Percentiles rank a stretch among this genome's conserved stretches.
Evolutionary conservation across 1,140 invertebrate species (phyloP).

Genomic region (Diorhabda elongata): DNA sequence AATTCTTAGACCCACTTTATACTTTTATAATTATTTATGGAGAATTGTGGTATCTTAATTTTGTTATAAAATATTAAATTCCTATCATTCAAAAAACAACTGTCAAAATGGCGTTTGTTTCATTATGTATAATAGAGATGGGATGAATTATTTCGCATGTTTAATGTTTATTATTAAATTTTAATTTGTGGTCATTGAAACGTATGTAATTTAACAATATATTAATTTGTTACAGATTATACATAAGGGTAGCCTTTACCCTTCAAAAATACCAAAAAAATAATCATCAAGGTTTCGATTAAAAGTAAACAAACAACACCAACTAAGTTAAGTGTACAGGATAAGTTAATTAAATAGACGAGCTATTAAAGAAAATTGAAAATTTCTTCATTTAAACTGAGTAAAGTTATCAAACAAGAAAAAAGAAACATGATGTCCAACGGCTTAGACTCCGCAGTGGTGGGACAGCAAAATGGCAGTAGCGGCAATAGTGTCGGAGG

Average conservation of each 20-base stretch:
- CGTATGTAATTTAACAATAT: neutral
- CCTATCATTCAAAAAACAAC: too few relatives aligned
- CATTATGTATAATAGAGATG: too few relatives aligned
- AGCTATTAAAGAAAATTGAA: constrained; percentile 32
- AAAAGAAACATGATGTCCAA: constrained; percentile 72
- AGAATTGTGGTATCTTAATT: too few relatives aligned
- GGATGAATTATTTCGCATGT: too few relatives aligned
- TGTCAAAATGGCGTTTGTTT: too few relatives aligned
- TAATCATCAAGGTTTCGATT: neutral
- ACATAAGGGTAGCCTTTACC: neutral
- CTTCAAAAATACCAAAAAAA: neutral
- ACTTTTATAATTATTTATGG: too few relatives aligned
- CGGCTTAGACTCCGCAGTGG: constrained; percentile 64
- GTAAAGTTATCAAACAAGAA: constrained; percentile 23
- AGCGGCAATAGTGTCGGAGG: constrained; percentile 62
- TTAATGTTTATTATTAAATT: too few relatives aligned
- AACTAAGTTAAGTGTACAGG: constrained; percentile 21
- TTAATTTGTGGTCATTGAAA: too few relatives aligned
- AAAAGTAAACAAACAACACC: constrained; percentile 17
- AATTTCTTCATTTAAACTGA: constrained; percentile 36
- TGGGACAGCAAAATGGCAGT: constrained; percentile 66
- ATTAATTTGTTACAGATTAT: neutral
- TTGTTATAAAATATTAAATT: too few relatives aligned
- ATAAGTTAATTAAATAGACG: constrained; percentile 27
- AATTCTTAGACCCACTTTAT: too few relatives aligned